phyloP scores from a whole-genome alignment of 2,888 invertebrate species.

The Parnassius apollo region DNA sequence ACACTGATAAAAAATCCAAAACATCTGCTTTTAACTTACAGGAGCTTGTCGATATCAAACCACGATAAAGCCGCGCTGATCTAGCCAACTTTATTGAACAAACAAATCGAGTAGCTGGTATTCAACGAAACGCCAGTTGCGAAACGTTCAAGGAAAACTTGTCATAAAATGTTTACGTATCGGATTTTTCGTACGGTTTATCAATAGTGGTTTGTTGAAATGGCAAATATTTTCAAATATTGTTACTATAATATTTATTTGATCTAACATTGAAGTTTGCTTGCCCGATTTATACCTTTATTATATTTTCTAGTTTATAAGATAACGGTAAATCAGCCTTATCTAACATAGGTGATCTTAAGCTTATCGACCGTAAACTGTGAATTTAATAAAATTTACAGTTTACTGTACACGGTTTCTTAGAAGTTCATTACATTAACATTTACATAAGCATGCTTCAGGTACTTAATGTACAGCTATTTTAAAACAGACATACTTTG shows the following conservation, averaged over 20 bases:
- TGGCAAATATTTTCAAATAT: constrained; percentile 11
- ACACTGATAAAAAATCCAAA: constrained; percentile 5
- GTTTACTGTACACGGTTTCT: too few relatives aligned
- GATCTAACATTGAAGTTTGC: neutral
- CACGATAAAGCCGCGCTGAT: constrained; percentile 6
- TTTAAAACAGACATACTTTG: too few relatives aligned
- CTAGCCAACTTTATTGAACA: constrained; percentile 18
- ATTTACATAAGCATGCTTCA: too few relatives aligned
- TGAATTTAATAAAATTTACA: too few relatives aligned
- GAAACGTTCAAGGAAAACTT: constrained; percentile 23
- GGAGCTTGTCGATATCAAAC: neutral
- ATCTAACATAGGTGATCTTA: too few relatives aligned
- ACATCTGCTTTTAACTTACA: constrained; percentile 12
- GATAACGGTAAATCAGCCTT: too few relatives aligned
- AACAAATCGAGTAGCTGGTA: constrained; percentile 8
- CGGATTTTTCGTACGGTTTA: constrained; percentile 9
- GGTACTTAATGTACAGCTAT: too few relatives aligned
- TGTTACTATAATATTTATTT: neutral
- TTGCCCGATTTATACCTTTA: too few relatives aligned
- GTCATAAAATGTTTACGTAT: constrained; percentile 14
- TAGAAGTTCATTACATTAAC: too few relatives aligned
- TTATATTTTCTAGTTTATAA: too few relatives aligned
- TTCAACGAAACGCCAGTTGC: constrained; percentile 5
- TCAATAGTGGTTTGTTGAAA: constrained; percentile 10
- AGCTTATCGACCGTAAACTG: too few relatives aligned